Evolutionary conservation across 2,797 vertebrate genomes (phyloP), one percentile per base, ranked within the genome.

Genomic region (Falco rusticolus): DNA sequence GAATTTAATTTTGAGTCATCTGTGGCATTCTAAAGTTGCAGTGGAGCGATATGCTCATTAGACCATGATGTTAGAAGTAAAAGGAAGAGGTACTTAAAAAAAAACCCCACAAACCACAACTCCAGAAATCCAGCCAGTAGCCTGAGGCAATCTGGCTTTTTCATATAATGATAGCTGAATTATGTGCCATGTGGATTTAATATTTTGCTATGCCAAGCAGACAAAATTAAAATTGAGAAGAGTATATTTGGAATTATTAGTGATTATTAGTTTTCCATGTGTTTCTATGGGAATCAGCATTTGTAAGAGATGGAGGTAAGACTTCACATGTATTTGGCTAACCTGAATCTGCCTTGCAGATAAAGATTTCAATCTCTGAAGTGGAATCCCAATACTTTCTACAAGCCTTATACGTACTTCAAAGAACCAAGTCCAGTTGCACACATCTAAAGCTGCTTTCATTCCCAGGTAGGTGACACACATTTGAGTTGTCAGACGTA

Each of bases 1-100:
- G 51, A 83, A 91, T 82, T 92, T 82, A 48, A 90, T 86, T 94
- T 90, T 76, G 82, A 96, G 61, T 72, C 90, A 92, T 61, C 54
- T 51, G 48, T 28, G 33, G 53, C 72, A 87, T 91, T 87, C 84
- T 34, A 20, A 85, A 95, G 70, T 68, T 64, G 33, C 78, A 92
- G 26, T 61, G 16, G 71, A 89, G 47, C 15, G 54, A 78, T 85
- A 71, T 7, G 61, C 57, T 92, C 47, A 65, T 86, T 87, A 79
- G 70, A 80, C 13, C n/a, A 43, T 2, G 33, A 74, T 34, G 70
- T 75, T 79, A 79, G 31, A 83, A 89, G 53, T 34, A 74, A 87
- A 85, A 93, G 57, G 79, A 95, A 56, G 13, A 89, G 43, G 33
- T 78, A 71, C 16, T 87, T 74, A 13, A 75, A 56, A 48, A 70